These are phyloP conservation scores for Rynchops niger DNA, from an alignment of 2,113 vertebrate species.

Conservation along the genomic window DNA sequence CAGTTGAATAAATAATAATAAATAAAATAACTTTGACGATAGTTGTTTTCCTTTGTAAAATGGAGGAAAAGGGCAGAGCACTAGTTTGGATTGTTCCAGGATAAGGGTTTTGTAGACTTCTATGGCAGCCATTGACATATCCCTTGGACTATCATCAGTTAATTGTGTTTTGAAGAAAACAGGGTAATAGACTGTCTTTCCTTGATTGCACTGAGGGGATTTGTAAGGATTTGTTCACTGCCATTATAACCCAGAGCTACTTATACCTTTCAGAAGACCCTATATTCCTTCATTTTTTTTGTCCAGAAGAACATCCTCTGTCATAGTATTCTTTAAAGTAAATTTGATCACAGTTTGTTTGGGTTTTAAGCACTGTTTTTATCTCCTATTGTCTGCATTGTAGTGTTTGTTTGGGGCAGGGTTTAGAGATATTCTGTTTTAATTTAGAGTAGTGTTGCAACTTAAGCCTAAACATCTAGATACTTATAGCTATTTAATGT, in stretches of 20 bases:
- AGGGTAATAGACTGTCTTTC: not conserved
- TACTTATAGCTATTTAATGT: not conserved
- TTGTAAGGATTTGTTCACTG: not conserved
- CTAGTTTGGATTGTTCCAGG: not conserved
- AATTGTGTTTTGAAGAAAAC: not conserved
- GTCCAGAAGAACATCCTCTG: not conserved
- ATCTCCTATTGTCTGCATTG: not conserved
- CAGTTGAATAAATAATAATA: not conserved
- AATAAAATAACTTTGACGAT: not conserved
- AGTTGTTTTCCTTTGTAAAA: not conserved
- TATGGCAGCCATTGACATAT: not conserved
- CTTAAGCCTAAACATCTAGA: not conserved
- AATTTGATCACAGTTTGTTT: not conserved
- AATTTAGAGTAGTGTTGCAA: not conserved
- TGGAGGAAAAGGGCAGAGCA: not conserved
- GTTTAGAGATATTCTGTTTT: not conserved
- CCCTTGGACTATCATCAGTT: not conserved
- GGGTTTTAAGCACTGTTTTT: not conserved
- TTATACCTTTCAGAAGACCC: not conserved
- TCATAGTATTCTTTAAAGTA: not conserved
- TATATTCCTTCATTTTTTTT: not conserved
- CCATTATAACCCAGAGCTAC: not conserved
- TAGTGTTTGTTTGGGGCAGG: not conserved
- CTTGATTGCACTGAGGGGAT: not conserved
- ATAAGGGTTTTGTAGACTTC: not conserved